Evolutionary conservation across 2,888 invertebrate species (phyloP), one percentile per base, ranked within the genome.

Genomic region (Troglohyphantes excavatus): DNA sequence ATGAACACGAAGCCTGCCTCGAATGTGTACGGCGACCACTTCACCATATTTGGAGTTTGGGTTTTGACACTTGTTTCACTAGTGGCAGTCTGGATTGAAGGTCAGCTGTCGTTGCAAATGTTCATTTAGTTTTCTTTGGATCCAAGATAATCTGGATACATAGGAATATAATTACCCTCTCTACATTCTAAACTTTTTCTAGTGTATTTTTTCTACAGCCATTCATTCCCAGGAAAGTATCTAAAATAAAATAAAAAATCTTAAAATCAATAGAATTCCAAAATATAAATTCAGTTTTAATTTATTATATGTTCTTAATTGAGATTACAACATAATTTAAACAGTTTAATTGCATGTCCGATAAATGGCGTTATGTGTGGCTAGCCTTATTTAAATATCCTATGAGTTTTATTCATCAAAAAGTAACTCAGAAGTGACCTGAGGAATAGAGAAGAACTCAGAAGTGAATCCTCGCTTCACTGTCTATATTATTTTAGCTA

Each of bases 31-130:
- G 13, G 26, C 6, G 27, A 43, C 79, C 79, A 29, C 79, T 81
- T 68, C 67, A 46, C 67, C 79, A 81, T 81, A 29, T 46, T 68
- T 81, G 78, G 23, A 43, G 63, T 19, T 6, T 76, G 39, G 21
- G 21, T 43, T 23, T 63, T n/a, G 17, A 19, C 3, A 23, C 13
- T 46, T 26, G 43, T 23, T 13, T 9, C 11, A 43, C 19, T 19
- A 11, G 11, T 39, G 39, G 7, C 39, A 39, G 13, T 53, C 17
- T 6, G 9, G 33, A 33, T 6, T 33, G 3, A 33, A 6, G 33
- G 33, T 6, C 17, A n/a, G 53, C 53, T 53, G 13, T n/a, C 53
- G n/a, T 5, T 53, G 53, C 13, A 53, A 53, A 53, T n/a, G 13
- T 17, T 53, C 13, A 53, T 53, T 13, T 53, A 53, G 53, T n/a